Evolutionary conservation across 2,797 vertebrate species (phyloP).

Genomic region (Rhabdophis nuchalis): DNA sequence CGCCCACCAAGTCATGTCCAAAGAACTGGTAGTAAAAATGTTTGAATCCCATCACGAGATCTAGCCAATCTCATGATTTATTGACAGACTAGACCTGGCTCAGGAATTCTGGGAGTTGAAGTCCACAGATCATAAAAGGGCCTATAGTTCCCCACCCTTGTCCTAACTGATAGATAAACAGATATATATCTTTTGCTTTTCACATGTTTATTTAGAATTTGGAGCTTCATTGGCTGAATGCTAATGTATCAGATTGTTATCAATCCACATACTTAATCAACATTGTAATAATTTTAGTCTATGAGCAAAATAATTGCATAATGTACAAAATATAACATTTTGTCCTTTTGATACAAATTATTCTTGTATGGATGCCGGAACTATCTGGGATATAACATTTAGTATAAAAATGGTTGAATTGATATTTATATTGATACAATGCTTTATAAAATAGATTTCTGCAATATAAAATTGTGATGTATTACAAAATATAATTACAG

Average conservation of each 20-base stretch:
- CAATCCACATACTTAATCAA: neutral
- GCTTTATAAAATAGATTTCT: neutral
- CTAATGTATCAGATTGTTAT: neutral
- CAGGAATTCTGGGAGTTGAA: neutral
- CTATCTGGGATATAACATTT: neutral
- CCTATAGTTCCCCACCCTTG: neutral
- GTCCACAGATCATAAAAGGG: neutral
- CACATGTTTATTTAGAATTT: neutral
- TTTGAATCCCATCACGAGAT: neutral
- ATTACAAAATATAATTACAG: neutral
- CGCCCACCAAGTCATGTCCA: no score
- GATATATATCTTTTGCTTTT: neutral
- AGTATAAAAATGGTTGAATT: neutral
- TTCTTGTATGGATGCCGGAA: neutral
- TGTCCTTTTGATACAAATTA: neutral
- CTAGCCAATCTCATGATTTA: neutral
- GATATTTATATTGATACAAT: neutral
- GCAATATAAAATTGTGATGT: neutral
- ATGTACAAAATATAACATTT: neutral
- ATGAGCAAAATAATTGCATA: neutral
- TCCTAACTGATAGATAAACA: neutral
- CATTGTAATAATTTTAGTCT: neutral
- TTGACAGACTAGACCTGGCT: neutral
- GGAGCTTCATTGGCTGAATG: neutral
- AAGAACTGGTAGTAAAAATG: no score